Base-by-base conservation (phyloP, 1,140 invertebrate genomes). In the Habropoda laboriosa region DNA sequence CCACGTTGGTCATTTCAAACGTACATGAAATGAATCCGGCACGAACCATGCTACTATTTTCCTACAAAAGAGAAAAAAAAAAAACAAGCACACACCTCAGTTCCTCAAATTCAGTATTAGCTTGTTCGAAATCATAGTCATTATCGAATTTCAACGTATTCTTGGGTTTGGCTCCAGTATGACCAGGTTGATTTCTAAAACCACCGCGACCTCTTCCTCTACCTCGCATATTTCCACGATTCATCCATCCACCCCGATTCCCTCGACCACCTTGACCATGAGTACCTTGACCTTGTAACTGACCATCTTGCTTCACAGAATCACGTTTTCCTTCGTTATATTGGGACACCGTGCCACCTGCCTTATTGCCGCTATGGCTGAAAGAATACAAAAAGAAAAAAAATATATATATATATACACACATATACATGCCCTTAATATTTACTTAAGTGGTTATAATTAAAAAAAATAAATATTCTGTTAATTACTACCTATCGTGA, bases 61-160 rank as follows among this genome's bases (percentile, higher is more conserved):
- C 66, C 21, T 32, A 30, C 3, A 61, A 51, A 30, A 24, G 24
- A 72, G n/a, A n/a, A n/a, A n/a, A n/a, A n/a, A n/a, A n/a, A n/a
- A n/a, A n/a, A n/a, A n/a, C n/a, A 76, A 55, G 18, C 32, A 77
- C 30, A 30, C 92, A 94, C 91, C 97, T 96, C 21, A 99, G 93
- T 92, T 99, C 98, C 89, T 99, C 97, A 93, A 99, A 99, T 91
- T 99, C 96, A 42, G 97, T 98, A 93, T 99, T 99, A 12, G 98
- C 98, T 91, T 98, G 96, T 91, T 99, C 99, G 93, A 99, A 99
- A 93, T 99, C 98, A 92, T 98, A 99, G 86, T 99, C 98, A 67
- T 96, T 96, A 75, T 99, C 98, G 92, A 99, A 99, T 89, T 98
- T 98, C 55, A 98, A 94, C 6, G 95, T 96, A 85, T 96, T 96